Evolutionary conservation across 2,113 vertebrate genomes (phyloP), one percentile per base, ranked within the genome.

Genomic region (Brachyhypopomus gauderio): DNA sequence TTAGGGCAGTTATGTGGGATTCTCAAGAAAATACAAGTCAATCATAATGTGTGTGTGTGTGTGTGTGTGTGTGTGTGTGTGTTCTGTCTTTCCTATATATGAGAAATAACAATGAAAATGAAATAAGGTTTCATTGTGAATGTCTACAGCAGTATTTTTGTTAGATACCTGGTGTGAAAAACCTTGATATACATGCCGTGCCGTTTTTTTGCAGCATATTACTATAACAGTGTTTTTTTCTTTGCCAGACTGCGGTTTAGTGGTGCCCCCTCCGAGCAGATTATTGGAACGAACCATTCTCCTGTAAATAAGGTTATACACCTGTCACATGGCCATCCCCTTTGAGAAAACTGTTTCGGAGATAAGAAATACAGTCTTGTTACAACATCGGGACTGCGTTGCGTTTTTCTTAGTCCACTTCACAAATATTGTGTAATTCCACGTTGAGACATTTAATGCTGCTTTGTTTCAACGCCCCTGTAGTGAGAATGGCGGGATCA

Each of bases 261-360:
- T 34, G 84, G 75, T 85, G 30, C 64, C 8, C 64, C 30, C 72
- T 89, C 87, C 84, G 87, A 78, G 78, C 89, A 91, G 90, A 87
- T 93, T 90, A 92, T 71, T 86, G 91, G 93, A 91, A 85, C 85
- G 70, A 93, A 94, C 92, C 93, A 93, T 90, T 93, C 69, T 75
- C 0, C 41, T 87, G 84, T 81, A 85, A 87, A 86, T 79, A 83
- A 90, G 88, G 89, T 90, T 82, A 59, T 86, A 85, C 89, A 92
- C 89, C 90, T 93, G 91, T 91, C 91, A 92, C 88, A 88, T 88
- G 86, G 84, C 80, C 73, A 76, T 67, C 6, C 74, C 25, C 23
- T 72, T 4, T n/a, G 22, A 11, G 17, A 87, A 27, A 36, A 3
- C 23, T 19, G 63, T 19, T 16, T 11, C 17, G 45, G 19, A 6